Conservation (phyloP, 2,113 vertebrate genomes). For the Neogobius melanostomus region DNA sequence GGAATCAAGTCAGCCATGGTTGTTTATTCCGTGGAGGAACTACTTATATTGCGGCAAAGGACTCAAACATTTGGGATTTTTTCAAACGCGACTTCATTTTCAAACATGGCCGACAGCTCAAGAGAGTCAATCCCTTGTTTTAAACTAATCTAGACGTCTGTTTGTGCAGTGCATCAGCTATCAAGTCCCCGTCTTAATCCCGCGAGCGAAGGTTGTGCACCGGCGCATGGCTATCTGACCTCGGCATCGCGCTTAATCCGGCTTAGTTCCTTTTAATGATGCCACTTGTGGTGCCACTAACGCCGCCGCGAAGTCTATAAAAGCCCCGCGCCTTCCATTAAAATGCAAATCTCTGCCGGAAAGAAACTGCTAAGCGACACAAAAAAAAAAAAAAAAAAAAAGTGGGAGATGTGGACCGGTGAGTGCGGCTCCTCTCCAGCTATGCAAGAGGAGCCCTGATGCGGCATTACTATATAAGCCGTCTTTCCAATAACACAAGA, state of each 20-base stretch:
- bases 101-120: no score
- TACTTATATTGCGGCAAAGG: no score
- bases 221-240: constrained; percentile 91
- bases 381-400: constrained; percentile 52
- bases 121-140: neutral
- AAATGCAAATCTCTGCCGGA: constrained; percentile 99
- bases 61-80: no score
- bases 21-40: no score
- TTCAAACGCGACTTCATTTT: no score
- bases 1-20: no score
- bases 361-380: constrained; percentile 85
- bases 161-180: constrained; percentile 13
- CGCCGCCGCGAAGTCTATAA: constrained; percentile 96
- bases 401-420: constrained; percentile 86
- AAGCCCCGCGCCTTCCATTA: constrained; percentile 90
- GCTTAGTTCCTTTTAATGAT: constrained; percentile 99
- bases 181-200: constrained; percentile 79
- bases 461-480: constrained; percentile 67
- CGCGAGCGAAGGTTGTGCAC: constrained; percentile 85
- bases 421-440: constrained; percentile 64
- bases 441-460: constrained; percentile 38
- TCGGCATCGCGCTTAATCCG: constrained; percentile 97
- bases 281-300: constrained; percentile 97
- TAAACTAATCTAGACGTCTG: neutral
- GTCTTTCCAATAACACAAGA: constrained; percentile 86